These are phyloP conservation scores for Nansenia antarctica DNA, from an alignment of 2,113 vertebrate species.

Conservation along the genomic window DNA sequence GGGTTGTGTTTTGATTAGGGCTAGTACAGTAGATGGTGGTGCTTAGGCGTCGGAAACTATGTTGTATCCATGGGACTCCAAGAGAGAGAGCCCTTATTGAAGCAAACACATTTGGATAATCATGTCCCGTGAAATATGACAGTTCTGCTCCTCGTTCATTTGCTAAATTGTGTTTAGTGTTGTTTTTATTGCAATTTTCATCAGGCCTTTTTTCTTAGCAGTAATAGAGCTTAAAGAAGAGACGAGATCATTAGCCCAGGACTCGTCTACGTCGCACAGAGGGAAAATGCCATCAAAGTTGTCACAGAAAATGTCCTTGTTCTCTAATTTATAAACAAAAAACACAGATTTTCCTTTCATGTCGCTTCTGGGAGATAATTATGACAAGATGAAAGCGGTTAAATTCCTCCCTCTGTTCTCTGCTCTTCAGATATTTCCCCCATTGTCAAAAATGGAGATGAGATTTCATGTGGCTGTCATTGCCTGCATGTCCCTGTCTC, in stretches of 20 bases:
- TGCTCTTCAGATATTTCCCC: conserved; percentile 75
- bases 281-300: conserved; percentile 72
- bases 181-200: conserved; percentile 73
- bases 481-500: conserved; percentile 62
- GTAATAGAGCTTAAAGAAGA: conserved; percentile 57
- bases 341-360: conserved; percentile 74
- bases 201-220: conserved; percentile 39
- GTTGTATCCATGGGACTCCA: conserved; percentile 39
- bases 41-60: conserved; percentile 5
- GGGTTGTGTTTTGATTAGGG: background rate
- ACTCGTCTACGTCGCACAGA: conserved; percentile 68
- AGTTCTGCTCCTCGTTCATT: conserved; percentile 57
- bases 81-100: too few species aligned
- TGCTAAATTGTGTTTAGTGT: conserved; percentile 72
- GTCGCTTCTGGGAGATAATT: conserved; percentile 79
- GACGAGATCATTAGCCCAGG: conserved; percentile 69
- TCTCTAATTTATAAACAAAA: conserved; percentile 81
- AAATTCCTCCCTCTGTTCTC: conserved; percentile 78
- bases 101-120: conserved; percentile 54
- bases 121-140: conserved; percentile 60
- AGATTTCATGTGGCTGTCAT: conserved; percentile 77
- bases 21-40: background rate
- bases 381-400: conserved; percentile 78
- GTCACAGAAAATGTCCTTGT: conserved; percentile 73
- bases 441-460: conserved; percentile 82